phyloP scores from a whole-genome alignment of 2,113 vertebrate species.

The Carlito syrichta region DNA sequence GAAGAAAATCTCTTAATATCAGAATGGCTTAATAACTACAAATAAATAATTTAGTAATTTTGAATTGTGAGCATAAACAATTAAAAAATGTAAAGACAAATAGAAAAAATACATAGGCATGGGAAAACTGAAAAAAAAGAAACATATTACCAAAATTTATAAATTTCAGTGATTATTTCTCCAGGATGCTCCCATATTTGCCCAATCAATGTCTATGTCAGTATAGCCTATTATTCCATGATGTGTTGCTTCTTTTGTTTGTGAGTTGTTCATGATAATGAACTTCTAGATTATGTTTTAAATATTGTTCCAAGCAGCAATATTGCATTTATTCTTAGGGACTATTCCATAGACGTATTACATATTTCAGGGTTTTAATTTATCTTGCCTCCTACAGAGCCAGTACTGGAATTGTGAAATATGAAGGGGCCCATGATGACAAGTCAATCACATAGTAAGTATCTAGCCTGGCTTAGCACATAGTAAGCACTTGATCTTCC shows the following conservation, averaged over 20 bases:
- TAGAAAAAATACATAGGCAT: neutral
- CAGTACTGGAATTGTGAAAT: neutral
- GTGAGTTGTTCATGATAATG: neutral
- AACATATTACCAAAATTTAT: neutral
- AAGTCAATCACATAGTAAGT: neutral
- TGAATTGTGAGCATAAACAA: neutral
- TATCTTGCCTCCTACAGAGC: neutral
- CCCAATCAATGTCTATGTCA: neutral
- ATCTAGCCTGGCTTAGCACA: neutral
- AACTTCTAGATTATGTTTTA: neutral
- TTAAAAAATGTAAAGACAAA: neutral
- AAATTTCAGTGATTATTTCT: neutral
- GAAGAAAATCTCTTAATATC: neutral
- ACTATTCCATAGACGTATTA: neutral
- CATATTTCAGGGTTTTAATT: neutral
- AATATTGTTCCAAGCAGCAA: neutral
- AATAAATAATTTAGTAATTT: neutral
- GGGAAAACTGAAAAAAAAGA: no score
- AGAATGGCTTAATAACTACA: neutral
- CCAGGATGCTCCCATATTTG: neutral
- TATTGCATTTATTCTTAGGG: neutral
- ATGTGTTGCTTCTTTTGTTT: neutral
- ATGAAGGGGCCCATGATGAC: fast-evolving
- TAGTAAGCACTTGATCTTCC: neutral
- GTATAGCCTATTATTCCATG: neutral